phyloP scores from a whole-genome alignment of 2,888 invertebrate species.

The Oasisia sp. region DNA sequence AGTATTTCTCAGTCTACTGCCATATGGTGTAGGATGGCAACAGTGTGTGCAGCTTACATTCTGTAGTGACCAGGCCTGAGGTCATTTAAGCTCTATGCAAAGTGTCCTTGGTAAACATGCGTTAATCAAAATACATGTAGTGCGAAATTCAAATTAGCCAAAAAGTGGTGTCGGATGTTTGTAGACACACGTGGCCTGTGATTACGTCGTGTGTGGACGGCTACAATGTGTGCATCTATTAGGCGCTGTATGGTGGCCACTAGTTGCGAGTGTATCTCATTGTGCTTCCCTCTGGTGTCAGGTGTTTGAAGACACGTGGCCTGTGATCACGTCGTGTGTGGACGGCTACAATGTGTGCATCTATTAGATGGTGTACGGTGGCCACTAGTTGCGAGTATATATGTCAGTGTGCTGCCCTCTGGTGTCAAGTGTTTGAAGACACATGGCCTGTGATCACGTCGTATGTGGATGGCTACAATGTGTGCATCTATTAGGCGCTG shows the following conservation, averaged over 20 bases:
- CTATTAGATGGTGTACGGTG: too few species aligned
- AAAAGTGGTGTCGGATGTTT: conserved; percentile 53
- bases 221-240: conserved; percentile 52
- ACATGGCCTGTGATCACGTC: conserved; percentile 61
- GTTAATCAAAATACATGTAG: too few species aligned
- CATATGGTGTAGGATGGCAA: too few species aligned
- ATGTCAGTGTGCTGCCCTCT: too few species aligned
- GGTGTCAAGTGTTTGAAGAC: conserved; percentile 60
- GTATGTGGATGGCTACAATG: conserved; percentile 65
- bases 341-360: conserved; percentile 66
- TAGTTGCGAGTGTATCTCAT: background rate
- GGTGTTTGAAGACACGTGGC: conserved; percentile 63
- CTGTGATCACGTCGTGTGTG: conserved; percentile 63
- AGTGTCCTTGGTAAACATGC: too few species aligned
- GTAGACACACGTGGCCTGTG: conserved; percentile 61
- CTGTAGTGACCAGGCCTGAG: too few species aligned
- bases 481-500: background rate
- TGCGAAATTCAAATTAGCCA: too few species aligned
- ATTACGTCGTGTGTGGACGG: conserved; percentile 65
- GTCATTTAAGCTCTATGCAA: too few species aligned
- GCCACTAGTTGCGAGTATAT: background rate
- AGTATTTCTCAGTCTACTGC: too few species aligned
- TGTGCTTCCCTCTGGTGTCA: conserved; percentile 33
- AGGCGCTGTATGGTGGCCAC: background rate
- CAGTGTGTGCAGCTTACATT: too few species aligned